phyloP scores from a whole-genome alignment of 1,140 invertebrate species.

The Episyrphus balteatus region DNA sequence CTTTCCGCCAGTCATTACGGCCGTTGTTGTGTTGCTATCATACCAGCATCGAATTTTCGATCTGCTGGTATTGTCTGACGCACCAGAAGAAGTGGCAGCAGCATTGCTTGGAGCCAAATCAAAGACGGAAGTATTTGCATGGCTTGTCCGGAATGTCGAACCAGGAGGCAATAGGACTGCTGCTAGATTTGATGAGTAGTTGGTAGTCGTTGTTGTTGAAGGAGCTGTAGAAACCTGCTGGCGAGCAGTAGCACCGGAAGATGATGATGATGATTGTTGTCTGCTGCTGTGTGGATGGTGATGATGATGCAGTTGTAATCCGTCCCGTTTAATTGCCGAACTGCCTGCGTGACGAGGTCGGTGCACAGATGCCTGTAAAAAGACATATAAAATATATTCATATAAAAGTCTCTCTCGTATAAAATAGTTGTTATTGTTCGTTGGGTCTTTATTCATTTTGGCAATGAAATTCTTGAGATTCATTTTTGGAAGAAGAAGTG shows the following conservation, averaged over 20 bases:
- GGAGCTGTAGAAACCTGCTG: neutral
- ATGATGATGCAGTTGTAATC: neutral
- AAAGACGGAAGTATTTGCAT: neutral
- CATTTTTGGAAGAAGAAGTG: neutral
- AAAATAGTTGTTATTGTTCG: too few species aligned
- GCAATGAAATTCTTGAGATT: neutral
- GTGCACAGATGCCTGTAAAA: slow-evolving; percentile 12
- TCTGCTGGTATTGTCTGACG: neutral
- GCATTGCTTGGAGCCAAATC: neutral
- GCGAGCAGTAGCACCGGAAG: neutral
- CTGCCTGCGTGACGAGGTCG: slow-evolving; percentile 9
- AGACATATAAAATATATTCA: neutral
- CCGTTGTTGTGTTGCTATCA: neutral
- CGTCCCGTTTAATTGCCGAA: neutral
- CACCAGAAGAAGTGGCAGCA: neutral
- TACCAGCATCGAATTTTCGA: neutral
- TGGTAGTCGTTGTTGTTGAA: slow-evolving; percentile 3
- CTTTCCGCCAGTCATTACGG: neutral
- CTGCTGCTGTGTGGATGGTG: neutral
- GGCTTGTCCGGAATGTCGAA: neutral
- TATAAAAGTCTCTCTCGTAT: neutral
- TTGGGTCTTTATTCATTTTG: neutral
- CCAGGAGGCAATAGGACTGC: too few species aligned
- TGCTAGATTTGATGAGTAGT: neutral
- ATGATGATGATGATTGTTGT: neutral